phyloP scores from a whole-genome alignment of 2,113 vertebrate genomes.

The Eulacestoma nigropectus region DNA sequence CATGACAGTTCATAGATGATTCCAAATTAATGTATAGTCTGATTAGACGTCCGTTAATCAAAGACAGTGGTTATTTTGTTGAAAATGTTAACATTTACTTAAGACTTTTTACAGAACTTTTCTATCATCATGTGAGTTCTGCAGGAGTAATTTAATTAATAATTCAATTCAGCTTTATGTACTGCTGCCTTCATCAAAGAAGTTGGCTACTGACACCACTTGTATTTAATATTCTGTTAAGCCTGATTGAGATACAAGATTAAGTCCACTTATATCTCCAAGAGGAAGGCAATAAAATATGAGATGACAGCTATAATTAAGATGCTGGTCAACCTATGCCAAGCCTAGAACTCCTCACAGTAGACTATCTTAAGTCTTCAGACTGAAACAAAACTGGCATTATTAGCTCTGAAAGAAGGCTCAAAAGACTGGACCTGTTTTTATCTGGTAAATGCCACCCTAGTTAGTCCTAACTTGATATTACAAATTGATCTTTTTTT shows the following conservation, averaged over 20 bases:
- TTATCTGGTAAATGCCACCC: not conserved
- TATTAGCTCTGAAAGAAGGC: not conserved
- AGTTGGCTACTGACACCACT: conserved; percentile 12
- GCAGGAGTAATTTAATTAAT: conserved; percentile 14
- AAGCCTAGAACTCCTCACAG: not conserved
- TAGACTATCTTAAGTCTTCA: not conserved
- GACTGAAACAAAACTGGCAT: not conserved
- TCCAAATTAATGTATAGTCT: not conserved
- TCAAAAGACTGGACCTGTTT: not conserved
- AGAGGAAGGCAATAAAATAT: not conserved
- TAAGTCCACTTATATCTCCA: not conserved
- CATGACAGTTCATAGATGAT: not conserved
- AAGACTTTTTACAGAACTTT: not conserved
- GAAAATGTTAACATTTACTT: not conserved
- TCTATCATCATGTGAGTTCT: not conserved
- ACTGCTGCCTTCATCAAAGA: conserved; percentile 33
- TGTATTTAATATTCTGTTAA: conserved; percentile 24
- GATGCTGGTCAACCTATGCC: not conserved
- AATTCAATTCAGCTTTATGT: conserved; percentile 37
- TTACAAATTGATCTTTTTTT: not conserved
- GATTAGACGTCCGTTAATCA: not conserved
- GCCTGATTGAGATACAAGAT: not conserved
- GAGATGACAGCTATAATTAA: not conserved
- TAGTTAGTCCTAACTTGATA: not conserved
- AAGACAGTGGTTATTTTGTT: not conserved